phyloP scores from a whole-genome alignment of 2,888 invertebrate genomes.

The Drosophila lacicola region DNA sequence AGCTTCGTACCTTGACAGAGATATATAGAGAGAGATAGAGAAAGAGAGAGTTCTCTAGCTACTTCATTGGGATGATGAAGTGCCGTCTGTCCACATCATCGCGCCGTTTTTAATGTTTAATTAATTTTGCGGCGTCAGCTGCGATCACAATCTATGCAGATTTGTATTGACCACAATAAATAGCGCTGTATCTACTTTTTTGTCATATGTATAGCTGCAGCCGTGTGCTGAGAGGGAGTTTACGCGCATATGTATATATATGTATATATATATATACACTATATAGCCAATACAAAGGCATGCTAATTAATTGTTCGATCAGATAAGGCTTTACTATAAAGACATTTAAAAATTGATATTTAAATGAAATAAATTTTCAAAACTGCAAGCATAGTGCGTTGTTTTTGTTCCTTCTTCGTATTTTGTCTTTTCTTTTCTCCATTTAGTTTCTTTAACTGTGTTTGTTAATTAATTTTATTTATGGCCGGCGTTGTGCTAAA shows the following conservation, averaged over 20 bases:
- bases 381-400: constrained; percentile 51
- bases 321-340: constrained; percentile 74
- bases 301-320: constrained; percentile 76
- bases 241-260: not conserved
- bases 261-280: constrained; percentile 8
- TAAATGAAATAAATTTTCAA: constrained; percentile 66
- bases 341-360: constrained; percentile 75
- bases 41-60: constrained; percentile 1
- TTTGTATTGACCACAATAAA: constrained; percentile 40
- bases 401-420: constrained; percentile 9
- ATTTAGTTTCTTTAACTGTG: constrained; percentile 33
- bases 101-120: constrained; percentile 63
- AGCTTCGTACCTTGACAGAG: not conserved
- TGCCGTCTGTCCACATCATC: constrained; percentile 58
- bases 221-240: not conserved
- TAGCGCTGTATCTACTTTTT: constrained; percentile 32
- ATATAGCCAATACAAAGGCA: constrained; percentile 45
- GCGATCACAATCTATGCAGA: constrained; percentile 66
- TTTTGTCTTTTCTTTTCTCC: constrained; percentile 12
- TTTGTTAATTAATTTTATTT: constrained; percentile 65
- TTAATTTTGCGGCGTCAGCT: constrained; percentile 64
- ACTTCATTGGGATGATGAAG: constrained; percentile 55
- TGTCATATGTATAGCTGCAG: constrained; percentile 13
- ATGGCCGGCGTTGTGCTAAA: constrained; percentile 64
- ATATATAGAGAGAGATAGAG: too few species aligned